Conservation (phyloP, 2,113 vertebrate species). For the Cyprinodon brontotheroides region DNA sequence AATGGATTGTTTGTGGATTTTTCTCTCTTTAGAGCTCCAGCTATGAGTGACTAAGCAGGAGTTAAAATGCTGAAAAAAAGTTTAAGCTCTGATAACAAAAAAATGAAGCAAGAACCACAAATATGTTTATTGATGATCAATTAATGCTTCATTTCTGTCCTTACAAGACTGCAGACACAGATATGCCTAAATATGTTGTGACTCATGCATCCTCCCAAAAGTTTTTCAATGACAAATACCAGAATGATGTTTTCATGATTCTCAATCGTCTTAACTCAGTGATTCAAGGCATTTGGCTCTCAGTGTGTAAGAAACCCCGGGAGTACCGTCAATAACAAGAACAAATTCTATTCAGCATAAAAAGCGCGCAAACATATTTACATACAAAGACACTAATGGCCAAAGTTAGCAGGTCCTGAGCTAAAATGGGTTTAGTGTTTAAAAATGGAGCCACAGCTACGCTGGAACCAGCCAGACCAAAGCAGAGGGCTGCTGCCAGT, state of each 20-base stretch:
- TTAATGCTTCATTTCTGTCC: conserved; percentile 17
- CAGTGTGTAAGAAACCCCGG: conserved; percentile 34
- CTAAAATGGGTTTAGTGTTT: conserved; percentile 49
- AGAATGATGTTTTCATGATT: conserved; percentile 39
- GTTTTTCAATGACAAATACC: conserved; percentile 43
- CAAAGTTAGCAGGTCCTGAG: conserved; percentile 29
- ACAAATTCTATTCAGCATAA: conserved; percentile 43
- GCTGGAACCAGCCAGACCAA: conserved; percentile 47
- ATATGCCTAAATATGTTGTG: conserved; percentile 39
- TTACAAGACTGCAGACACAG: conserved; percentile 26
- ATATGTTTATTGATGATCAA: conserved; percentile 38
- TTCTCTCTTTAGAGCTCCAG: conserved; percentile 13
- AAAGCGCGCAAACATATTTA: conserved; percentile 5
- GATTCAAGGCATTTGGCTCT: conserved; percentile 55
- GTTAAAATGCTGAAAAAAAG: conserved; percentile 16
- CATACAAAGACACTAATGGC: conserved; percentile 3
- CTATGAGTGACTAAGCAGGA: conserved; percentile 16
- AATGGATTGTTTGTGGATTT: conserved; percentile 11
- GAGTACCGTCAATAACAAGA: conserved; percentile 47
- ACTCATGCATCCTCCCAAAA: conserved; percentile 45
- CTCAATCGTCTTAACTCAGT: conserved; percentile 47
- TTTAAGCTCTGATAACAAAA: conserved; percentile 9
- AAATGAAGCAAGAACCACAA: conserved; percentile 2
- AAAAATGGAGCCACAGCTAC: conserved; percentile 31
- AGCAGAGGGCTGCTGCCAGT: conserved; percentile 32